Conservation (phyloP, 2,797 vertebrate genomes). For the Oreortyx pictus region DNA sequence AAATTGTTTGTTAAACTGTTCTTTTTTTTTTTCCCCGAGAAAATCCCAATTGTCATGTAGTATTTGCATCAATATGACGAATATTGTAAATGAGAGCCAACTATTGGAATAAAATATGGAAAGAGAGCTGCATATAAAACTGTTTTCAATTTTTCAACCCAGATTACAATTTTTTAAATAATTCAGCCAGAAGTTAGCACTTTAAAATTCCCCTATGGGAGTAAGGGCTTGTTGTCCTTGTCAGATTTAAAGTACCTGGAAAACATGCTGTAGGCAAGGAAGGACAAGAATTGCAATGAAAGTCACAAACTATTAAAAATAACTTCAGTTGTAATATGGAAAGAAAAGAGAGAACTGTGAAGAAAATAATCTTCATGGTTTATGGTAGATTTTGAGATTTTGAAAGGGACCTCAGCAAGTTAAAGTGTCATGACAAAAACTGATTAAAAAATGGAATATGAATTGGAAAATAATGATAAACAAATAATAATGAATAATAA, state of each 20-base stretch:
- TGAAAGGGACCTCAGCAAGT: not conserved
- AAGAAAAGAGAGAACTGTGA: not conserved
- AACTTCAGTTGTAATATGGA: constrained; percentile 1
- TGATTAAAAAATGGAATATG: not conserved
- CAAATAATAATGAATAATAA: not conserved
- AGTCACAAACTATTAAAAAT: constrained; percentile 32
- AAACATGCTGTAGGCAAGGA: constrained; percentile 32
- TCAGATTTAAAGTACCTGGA: constrained; percentile 46
- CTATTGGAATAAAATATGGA: not conserved
- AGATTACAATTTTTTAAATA: constrained; percentile 32
- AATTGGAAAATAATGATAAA: not conserved
- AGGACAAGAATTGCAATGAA: not conserved
- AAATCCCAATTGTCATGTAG: not conserved
- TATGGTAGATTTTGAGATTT: not conserved
- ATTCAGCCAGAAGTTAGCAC: not conserved
- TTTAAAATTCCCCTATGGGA: constrained; percentile 8
- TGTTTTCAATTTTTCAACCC: not conserved
- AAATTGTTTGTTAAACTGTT: not conserved
- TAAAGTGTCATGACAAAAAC: not conserved
- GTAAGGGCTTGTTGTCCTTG: not conserved
- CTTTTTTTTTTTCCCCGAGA: not conserved
- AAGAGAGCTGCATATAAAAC: not conserved
- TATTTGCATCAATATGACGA: not conserved
- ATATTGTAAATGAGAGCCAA: not conserved
- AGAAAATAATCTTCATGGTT: not conserved